Evolutionary conservation across 2,797 vertebrate species (phyloP).

Genomic region (Rhynchonycteris naso): DNA sequence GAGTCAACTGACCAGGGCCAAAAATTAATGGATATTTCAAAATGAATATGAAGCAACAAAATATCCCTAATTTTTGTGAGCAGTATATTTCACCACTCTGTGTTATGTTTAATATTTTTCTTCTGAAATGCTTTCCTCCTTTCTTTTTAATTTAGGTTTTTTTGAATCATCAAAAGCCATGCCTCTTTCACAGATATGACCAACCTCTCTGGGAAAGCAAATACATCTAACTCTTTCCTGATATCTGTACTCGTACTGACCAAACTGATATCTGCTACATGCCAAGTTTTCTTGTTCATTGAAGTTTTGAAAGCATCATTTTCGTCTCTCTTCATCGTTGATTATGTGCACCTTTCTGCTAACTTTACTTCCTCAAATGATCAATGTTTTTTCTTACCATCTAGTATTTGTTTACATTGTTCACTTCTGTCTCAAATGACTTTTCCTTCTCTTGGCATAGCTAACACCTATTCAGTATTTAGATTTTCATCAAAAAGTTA

Average conservation of each 20-base stretch:
- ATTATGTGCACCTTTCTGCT: neutral
- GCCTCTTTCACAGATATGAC: neutral
- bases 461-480: neutral
- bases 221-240: neutral
- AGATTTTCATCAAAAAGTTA: neutral
- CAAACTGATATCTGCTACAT: neutral
- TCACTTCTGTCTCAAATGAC: neutral
- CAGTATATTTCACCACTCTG: neutral
- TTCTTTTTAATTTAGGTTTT: neutral
- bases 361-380: neutral
- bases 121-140: neutral
- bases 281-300: neutral
- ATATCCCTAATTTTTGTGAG: too few relatives aligned
- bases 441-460: neutral
- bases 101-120: neutral
- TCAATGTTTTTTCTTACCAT: neutral
- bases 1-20: too few relatives aligned
- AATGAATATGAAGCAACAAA: too few relatives aligned
- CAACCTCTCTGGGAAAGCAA: neutral
- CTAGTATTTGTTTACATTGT: neutral
- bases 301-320: neutral
- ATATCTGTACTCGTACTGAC: neutral
- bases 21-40: too few relatives aligned
- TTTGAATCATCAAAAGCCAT: neutral
- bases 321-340: slow-evolving; percentile 35